Percentiles rank a stretch among this genome's conserved stretches.
These are phyloP conservation scores for Argyrosomus regius DNA, from an alignment of 2,797 vertebrate genomes.

Conservation along the genomic window DNA sequence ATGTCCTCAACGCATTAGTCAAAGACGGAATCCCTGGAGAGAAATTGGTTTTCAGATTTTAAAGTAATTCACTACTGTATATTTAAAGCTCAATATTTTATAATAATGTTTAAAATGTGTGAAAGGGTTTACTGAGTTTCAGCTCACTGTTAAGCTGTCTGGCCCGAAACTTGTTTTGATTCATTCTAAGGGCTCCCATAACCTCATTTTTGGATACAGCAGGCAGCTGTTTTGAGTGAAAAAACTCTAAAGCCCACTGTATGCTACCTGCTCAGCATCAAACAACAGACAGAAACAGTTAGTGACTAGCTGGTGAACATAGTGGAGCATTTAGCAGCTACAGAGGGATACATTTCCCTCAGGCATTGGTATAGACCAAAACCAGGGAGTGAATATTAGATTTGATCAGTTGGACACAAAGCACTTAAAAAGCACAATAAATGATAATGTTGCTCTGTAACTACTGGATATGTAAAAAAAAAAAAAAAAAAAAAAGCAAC, in stretches of 20 bases:
- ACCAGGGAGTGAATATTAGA: background rate
- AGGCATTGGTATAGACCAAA: background rate
- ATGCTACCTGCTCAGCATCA: background rate
- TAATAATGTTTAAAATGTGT: background rate
- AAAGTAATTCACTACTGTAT: constrained; percentile 1
- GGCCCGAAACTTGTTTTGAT: too few relatives aligned
- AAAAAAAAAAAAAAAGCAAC: background rate
- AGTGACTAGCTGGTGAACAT: background rate
- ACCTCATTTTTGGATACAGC: background rate
- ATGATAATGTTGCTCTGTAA: background rate
- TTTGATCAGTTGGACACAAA: background rate
- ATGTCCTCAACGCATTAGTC: constrained; percentile 34
- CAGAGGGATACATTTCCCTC: background rate
- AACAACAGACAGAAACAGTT: background rate
- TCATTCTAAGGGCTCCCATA: background rate
- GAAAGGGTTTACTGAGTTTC: background rate
- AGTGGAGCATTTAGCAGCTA: background rate
- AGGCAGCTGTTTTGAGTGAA: background rate
- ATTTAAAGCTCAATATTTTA: background rate
- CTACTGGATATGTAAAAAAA: background rate
- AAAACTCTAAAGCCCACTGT: background rate
- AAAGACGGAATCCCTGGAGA: background rate
- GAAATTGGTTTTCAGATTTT: background rate
- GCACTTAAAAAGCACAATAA: background rate
- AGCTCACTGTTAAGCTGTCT: background rate